Evolutionary conservation across 2,113 vertebrate genomes (phyloP), one percentile per base, ranked within the genome.

Genomic region (Rhinoptilus africanus): DNA sequence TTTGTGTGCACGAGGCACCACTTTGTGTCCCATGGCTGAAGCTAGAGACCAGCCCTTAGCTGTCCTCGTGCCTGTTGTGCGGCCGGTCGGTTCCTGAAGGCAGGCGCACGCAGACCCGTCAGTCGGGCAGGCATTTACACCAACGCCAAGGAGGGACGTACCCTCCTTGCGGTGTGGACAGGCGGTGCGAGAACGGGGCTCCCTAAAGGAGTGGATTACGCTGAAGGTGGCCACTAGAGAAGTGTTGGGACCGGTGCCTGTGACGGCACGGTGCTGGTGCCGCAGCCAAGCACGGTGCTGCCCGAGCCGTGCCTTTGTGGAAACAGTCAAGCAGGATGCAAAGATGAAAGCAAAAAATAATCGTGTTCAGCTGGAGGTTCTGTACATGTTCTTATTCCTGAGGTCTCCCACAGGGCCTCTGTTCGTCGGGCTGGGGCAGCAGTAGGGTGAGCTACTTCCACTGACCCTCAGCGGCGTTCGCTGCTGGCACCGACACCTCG

Each of bases 21-120:
- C 14, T 28, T 26, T 24, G 30, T 1, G 0, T 14, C 24, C 66
- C 30, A 4, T 1, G 2, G 37, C 79, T 62, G 59, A n/a, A 35
- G 59, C 30, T 37, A 32, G 67, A 85, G 45, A 37, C 23, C 72
- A 72, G 35, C 64, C 50, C 23, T 23, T 47, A 12, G 39, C 39
- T 39, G 39, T n/a, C n/a, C 28, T 72, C 24, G 1, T n/a, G 39
- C 27, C 48, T 43, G 22, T 28, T n/a, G 12, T 48, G 23, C 47
- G 28, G 48, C 27, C 45, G 41, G 48, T 43, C 13, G 3, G 50
- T 53, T 73, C 47, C 60, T 37, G 39, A 60, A 66, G 60, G 35
- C 59, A 28, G n/a, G 16, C 5, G 32, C 18, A 7, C 9, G 51
- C 39, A 35, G 67, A 3, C 20, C 4, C 4, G 0, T 22, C 12